Evolutionary conservation across 2,888 invertebrate genomes (phyloP).

Genomic region (Vanessa cardui): DNA sequence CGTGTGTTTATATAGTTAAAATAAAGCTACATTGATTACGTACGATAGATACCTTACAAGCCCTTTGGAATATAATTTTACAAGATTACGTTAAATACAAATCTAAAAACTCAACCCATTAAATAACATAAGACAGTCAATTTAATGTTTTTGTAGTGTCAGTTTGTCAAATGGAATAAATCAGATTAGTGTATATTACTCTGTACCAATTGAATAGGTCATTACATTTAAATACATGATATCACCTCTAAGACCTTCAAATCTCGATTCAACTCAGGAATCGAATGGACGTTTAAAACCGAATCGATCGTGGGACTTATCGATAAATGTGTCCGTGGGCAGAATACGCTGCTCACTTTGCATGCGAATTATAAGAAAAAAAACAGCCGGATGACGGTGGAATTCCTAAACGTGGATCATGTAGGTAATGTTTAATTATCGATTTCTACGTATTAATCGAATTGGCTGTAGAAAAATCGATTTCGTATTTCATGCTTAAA

Average conservation of each 20-base stretch:
- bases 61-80: too few species aligned
- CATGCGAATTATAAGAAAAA: constrained; percentile 27
- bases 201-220: background rate
- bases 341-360: constrained; percentile 38
- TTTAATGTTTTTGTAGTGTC: too few species aligned
- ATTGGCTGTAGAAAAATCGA: background rate
- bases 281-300: constrained; percentile 47
- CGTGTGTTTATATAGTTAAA: too few species aligned
- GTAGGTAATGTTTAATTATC: constrained; percentile 27
- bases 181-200: background rate
- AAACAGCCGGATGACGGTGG: constrained; percentile 33
- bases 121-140: too few species aligned
- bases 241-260: constrained; percentile 13
- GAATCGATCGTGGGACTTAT: constrained; percentile 52
- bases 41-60: too few species aligned
- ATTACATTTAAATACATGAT: constrained; percentile 24
- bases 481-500: too few species aligned
- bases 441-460: background rate
- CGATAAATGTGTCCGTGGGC: constrained; percentile 45
- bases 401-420: constrained; percentile 28
- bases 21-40: too few species aligned
- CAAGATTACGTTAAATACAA: too few species aligned
- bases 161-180: too few species aligned
- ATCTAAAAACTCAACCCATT: too few species aligned
- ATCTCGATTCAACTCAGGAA: constrained; percentile 36